Percentiles rank a stretch among this genome's conserved stretches.
phyloP scores from a whole-genome alignment of 2,113 vertebrate genomes.

The Euleptes europaea region DNA sequence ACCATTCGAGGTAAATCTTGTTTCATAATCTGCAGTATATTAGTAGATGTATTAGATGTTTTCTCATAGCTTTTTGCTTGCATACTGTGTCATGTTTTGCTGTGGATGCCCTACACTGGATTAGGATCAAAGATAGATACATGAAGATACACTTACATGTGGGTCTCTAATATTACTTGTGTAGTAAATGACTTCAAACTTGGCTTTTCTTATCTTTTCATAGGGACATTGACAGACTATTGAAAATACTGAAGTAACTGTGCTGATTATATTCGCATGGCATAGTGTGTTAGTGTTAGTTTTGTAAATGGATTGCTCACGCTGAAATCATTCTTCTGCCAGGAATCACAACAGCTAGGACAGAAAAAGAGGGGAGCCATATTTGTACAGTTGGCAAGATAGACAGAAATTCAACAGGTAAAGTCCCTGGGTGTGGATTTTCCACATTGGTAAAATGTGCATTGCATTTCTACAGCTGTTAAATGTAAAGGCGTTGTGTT shows the following conservation, averaged over 20 bases:
- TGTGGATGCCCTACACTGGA: conserved; percentile 49
- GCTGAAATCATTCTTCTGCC: background rate
- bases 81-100: conserved; percentile 59
- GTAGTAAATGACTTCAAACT: conserved; percentile 35
- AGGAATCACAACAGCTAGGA: background rate
- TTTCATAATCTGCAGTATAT: conserved; percentile 57
- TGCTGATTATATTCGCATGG: conserved; percentile 6
- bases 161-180: conserved; percentile 15
- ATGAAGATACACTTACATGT: conserved; percentile 52
- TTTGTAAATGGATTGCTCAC: background rate
- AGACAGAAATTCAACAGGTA: background rate
- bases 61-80: conserved; percentile 30
- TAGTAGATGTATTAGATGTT: conserved; percentile 26
- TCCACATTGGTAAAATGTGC: background rate
- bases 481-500: background rate
- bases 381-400: background rate
- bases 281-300: background rate
- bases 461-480: background rate
- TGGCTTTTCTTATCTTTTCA: conserved; percentile 25
- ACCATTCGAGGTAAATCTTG: conserved; percentile 55
- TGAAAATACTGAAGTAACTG: conserved; percentile 1
- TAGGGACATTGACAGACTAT: conserved; percentile 28
- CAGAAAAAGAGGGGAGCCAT: no score
- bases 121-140: conserved; percentile 55
- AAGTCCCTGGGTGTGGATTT: background rate